phyloP scores from a whole-genome alignment of 2,113 vertebrate species.

The Rhinichthys klamathensis region DNA sequence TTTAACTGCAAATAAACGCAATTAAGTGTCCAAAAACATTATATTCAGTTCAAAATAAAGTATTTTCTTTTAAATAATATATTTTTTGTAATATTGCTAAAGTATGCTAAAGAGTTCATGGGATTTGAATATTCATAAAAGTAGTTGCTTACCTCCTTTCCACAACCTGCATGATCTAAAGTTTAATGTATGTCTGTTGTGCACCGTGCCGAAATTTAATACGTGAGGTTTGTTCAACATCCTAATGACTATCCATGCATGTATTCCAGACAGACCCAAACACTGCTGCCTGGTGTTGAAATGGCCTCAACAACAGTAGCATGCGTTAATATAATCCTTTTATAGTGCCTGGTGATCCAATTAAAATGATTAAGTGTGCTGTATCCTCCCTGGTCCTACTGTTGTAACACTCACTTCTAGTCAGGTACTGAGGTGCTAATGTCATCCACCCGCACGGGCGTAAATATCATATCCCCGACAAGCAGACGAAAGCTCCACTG shows the following conservation, averaged over 20 bases:
- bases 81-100: not conserved
- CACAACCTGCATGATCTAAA: not conserved
- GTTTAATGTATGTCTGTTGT: not conserved
- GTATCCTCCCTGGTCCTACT: not conserved
- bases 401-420: conserved; percentile 14
- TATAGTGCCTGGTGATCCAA: conserved; percentile 23
- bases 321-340: conserved; percentile 15
- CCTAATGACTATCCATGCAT: conserved; percentile 35
- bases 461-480: conserved; percentile 22
- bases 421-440: conserved; percentile 25
- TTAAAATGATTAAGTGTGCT: conserved; percentile 35
- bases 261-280: not conserved
- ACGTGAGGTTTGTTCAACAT: not conserved
- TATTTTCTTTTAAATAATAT: not conserved
- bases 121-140: not conserved
- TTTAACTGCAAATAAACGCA: not conserved
- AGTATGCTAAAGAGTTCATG: not conserved
- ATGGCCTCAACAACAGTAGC: not conserved
- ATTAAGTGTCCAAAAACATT: not conserved
- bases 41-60: not conserved
- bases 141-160: not conserved
- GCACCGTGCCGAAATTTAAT: not conserved
- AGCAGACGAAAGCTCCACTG: conserved; percentile 7
- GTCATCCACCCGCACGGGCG: not conserved
- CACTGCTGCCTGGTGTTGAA: not conserved